A percentile compares a stretch with the other conserved stretches of the same genome.
These are phyloP conservation scores for Bambusicola thoracicus DNA, from an alignment of 2,113 vertebrate species.

Conservation along the genomic window DNA sequence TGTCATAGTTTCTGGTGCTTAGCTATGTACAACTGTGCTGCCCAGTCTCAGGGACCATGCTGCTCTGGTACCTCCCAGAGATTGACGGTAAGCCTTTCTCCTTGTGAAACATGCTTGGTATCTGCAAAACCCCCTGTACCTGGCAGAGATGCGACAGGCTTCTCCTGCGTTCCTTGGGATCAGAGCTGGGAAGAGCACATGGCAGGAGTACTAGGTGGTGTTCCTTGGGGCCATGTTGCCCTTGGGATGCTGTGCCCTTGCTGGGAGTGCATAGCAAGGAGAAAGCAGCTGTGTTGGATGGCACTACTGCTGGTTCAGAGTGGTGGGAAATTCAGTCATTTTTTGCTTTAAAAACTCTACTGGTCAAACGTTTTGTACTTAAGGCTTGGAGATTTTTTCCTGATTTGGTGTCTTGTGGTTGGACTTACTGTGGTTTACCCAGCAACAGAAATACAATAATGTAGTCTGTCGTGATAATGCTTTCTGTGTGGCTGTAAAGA, in stretches of 20 bases:
- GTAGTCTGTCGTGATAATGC: slow-evolving; percentile 22
- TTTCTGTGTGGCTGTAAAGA: slow-evolving; percentile 67
- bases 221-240: not conserved
- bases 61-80: not conserved
- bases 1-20: not conserved
- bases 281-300: not conserved
- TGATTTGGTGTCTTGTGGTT: not conserved
- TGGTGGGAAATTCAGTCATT: not conserved
- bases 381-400: not conserved
- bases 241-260: not conserved
- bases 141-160: not conserved
- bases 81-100: not conserved
- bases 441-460: slow-evolving; percentile 22
- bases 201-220: not conserved
- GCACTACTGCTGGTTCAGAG: not conserved
- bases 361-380: not conserved
- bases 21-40: not conserved
- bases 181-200: accelerated
- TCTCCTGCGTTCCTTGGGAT: accelerated
- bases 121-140: accelerated
- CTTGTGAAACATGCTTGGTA: not conserved
- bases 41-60: not conserved
- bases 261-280: accelerated
- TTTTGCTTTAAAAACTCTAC: not conserved
- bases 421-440: not conserved